Percentiles rank a stretch among this genome's conserved stretches.
Evolutionary conservation across 37 sponge, comb jelly and placozoan species (phyloP).

Genomic region (Oscarella lobularis): DNA sequence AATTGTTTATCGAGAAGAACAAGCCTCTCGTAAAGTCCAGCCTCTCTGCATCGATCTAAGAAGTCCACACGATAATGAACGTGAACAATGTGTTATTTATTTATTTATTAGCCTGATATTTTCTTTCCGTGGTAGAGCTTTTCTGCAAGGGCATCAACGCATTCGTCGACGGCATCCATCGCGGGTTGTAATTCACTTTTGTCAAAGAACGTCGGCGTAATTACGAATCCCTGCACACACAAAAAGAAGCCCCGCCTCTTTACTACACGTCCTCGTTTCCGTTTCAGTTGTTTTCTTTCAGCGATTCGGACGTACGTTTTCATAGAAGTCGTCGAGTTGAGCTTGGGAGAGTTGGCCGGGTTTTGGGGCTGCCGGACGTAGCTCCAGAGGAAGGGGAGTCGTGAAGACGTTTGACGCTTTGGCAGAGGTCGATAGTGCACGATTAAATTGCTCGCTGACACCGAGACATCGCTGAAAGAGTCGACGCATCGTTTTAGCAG

Average conservation of each 20-base stretch:
- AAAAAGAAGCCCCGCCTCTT: not conserved
- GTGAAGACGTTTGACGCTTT: no score
- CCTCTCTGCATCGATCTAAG: constrained; percentile 33
- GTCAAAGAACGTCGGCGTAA: constrained; percentile 50
- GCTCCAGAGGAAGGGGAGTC: no score
- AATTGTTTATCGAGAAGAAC: constrained; percentile 58
- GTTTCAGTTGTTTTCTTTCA: not conserved
- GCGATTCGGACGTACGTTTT: constrained; percentile 4
- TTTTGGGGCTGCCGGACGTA: no score
- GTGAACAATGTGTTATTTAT: not conserved
- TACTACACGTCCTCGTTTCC: not conserved
- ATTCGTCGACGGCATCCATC: constrained; percentile 36
- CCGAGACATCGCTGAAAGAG: no score
- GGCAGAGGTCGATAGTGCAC: no score
- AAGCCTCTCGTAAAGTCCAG: constrained; percentile 61
- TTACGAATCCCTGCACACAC: constrained; percentile 53
- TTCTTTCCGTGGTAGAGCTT: constrained; percentile 48
- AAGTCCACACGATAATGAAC: no score
- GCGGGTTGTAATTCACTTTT: constrained; percentile 49
- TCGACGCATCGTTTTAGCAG: no score
- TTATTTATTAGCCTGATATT: constrained; percentile 17
- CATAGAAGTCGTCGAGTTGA: constrained; percentile 63
- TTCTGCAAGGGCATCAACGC: constrained; percentile 44
- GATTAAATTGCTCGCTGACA: no score
- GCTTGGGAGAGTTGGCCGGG: constrained; percentile 46